phyloP scores from a whole-genome alignment of 1,140 invertebrate species.

The Rhynchophorus ferrugineus region DNA sequence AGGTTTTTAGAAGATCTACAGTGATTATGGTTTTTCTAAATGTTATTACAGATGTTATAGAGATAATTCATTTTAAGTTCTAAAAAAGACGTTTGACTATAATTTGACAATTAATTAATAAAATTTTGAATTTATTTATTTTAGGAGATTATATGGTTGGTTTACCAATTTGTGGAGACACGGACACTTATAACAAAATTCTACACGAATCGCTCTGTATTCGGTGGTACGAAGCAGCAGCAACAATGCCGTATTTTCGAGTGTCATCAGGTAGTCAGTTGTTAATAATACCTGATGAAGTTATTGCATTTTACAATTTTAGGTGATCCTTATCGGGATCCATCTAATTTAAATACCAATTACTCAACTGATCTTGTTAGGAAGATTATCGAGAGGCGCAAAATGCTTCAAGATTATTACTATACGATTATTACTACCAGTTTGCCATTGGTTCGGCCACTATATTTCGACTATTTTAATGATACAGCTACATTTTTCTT shows the following conservation, averaged over 20 bases:
- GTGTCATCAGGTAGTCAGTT: conserved; percentile 29
- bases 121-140: no score
- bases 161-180: conserved; percentile 34
- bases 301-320: background rate
- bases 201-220: conserved; percentile 34
- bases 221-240: conserved; percentile 37
- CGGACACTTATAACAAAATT: conserved; percentile 22
- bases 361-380: conserved; percentile 7
- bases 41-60: no score
- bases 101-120: no score
- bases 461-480: conserved; percentile 39
- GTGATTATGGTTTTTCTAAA: no score
- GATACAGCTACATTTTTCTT: conserved; percentile 30
- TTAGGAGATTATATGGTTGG: conserved; percentile 29
- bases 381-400: conserved; percentile 13
- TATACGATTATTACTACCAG: conserved; percentile 29
- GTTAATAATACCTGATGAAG: background rate
- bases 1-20: no score
- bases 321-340: conserved; percentile 28
- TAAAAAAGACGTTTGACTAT: no score
- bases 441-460: conserved; percentile 35
- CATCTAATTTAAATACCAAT: conserved; percentile 21
- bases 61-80: no score
- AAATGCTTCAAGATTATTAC: conserved; percentile 28
- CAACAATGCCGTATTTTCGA: conserved; percentile 35